Conservation (phyloP, 2,797 vertebrate species). For the Pachyuromys duprasi region DNA sequence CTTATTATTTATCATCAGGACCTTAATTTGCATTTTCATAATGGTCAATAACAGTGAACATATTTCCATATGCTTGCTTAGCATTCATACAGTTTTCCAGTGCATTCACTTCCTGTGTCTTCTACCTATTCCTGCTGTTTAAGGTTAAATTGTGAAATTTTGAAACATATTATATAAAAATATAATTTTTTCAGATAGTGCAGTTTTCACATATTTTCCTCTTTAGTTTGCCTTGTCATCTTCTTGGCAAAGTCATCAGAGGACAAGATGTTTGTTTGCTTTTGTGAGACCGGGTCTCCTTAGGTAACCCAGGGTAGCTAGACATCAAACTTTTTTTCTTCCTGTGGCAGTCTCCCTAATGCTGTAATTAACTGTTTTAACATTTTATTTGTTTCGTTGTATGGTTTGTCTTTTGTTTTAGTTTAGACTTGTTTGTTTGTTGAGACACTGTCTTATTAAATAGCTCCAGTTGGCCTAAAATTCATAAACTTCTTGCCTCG, state of each 20-base stretch:
- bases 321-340: neutral
- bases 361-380: neutral
- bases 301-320: neutral
- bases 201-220: neutral
- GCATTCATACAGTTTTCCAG: neutral
- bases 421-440: neutral
- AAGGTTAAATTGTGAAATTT: neutral
- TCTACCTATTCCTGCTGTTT: conserved; percentile 1
- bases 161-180: neutral
- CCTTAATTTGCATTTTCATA: neutral
- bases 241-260: neutral
- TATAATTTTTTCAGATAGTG: neutral
- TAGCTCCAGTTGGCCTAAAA: neutral
- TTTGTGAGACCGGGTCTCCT: neutral
- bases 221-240: neutral
- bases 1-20: neutral
- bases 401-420: neutral
- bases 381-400: neutral
- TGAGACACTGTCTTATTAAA: neutral
- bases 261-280: neutral
- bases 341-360: neutral
- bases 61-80: neutral
- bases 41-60: neutral
- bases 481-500: neutral
- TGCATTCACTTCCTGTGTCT: neutral